Percentiles rank a stretch among this genome's conserved stretches.
These are phyloP conservation scores for Parapristionchus giblindavisi DNA, from an alignment of 2,888 invertebrate genomes.

Conservation along the genomic window DNA sequence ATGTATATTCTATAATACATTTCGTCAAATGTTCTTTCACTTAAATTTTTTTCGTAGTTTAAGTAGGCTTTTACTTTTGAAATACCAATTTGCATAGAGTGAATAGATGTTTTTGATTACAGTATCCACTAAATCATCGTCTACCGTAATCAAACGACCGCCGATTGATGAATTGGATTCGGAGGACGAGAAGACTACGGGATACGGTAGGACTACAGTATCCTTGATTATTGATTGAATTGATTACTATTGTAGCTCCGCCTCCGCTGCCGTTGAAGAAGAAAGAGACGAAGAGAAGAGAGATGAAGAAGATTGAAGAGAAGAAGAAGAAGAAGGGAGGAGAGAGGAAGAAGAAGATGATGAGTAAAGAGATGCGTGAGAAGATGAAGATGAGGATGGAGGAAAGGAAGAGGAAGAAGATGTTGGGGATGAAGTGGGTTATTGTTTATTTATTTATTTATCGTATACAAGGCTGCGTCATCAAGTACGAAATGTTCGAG, in stretches of 20 bases:
- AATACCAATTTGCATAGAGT: too few relatives aligned
- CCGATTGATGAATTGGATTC: constrained; percentile 20
- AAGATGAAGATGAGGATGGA: neutral
- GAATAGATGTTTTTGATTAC: too few relatives aligned
- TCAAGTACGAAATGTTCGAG: too few relatives aligned
- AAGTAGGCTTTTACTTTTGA: too few relatives aligned
- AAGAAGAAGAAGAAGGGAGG: neutral
- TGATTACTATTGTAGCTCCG: neutral
- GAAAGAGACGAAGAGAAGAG: neutral
- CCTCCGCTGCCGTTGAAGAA: neutral
- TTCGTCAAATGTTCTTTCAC: too few relatives aligned
- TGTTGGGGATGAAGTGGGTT: neutral
- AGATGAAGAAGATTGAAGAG: neutral
- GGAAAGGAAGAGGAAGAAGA: neutral
- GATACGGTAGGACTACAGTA: neutral
- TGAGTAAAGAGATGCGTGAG: neutral
- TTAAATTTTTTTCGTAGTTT: too few relatives aligned
- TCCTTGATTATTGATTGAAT: neutral
- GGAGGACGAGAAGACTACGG: neutral
- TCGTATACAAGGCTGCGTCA: too few relatives aligned
- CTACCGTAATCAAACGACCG: too few relatives aligned
- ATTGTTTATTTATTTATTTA: neutral
- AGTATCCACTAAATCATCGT: too few relatives aligned
- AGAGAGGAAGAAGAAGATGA: neutral
- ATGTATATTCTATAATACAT: too few relatives aligned